Conservation (phyloP, 2,113 vertebrate genomes). For the Catharus bicknelli region DNA sequence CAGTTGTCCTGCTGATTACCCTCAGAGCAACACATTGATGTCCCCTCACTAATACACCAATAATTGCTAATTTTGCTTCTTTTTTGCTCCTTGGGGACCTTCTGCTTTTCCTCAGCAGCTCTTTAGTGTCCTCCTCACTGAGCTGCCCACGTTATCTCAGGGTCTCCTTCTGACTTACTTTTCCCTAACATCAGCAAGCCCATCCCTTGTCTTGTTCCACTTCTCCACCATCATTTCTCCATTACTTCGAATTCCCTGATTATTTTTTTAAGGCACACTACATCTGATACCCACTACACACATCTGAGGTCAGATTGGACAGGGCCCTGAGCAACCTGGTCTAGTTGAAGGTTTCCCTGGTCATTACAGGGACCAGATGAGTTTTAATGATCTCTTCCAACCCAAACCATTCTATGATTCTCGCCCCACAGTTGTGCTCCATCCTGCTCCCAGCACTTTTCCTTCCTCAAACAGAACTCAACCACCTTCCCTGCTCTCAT, state of each 20-base stretch:
- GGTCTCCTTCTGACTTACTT: slow-evolving; percentile 43
- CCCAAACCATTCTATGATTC: not conserved
- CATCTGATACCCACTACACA: not conserved
- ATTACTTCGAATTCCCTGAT: not conserved
- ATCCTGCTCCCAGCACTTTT: not conserved
- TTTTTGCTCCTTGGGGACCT: not conserved
- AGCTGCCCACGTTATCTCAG: not conserved
- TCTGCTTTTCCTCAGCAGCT: not conserved
- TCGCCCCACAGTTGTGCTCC: not conserved
- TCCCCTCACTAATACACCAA: not conserved
- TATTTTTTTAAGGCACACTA: not conserved
- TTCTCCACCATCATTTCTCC: not conserved
- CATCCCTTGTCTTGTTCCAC: not conserved
- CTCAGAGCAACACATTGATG: accelerated
- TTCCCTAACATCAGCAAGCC: not conserved
- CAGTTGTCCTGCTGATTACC: not conserved
- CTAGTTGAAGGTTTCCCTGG: not conserved
- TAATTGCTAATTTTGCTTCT: not conserved
- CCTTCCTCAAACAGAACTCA: not conserved
- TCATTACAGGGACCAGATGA: not conserved
- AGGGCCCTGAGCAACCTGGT: not conserved
- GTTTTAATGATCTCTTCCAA: not conserved
- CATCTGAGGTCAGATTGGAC: not conserved
- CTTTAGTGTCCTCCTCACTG: not conserved
- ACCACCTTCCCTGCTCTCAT: not conserved